phyloP scores from a whole-genome alignment of 1,140 invertebrate species.

The Anadara kagoshimensis region DNA sequence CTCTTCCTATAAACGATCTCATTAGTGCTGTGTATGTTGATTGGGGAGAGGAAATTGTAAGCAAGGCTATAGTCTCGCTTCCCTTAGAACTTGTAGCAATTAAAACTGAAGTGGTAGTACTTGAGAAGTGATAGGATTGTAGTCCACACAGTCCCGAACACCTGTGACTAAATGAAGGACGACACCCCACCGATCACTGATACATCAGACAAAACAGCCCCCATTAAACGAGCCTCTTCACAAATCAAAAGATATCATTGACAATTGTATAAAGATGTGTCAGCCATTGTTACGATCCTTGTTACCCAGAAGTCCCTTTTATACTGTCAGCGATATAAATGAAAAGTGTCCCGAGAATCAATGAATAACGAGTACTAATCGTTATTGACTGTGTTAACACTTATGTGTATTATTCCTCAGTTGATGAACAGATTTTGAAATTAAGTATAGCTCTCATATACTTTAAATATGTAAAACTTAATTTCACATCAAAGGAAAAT shows the following conservation, averaged over 20 bases:
- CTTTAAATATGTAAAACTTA: too few species aligned
- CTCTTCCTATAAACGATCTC: conserved; percentile 34
- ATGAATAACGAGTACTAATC: too few species aligned
- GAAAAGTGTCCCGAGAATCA: too few species aligned
- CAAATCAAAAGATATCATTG: conserved; percentile 42
- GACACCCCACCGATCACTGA: conserved; percentile 27
- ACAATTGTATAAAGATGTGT: conserved; percentile 33
- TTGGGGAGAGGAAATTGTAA: conserved; percentile 39
- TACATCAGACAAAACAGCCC: conserved; percentile 29
- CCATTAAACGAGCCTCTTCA: conserved; percentile 27
- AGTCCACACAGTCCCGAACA: conserved; percentile 21
- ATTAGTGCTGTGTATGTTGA: conserved; percentile 37
- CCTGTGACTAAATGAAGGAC: conserved; percentile 33
- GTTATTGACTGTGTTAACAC: too few species aligned
- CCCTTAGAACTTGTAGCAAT: conserved; percentile 46
- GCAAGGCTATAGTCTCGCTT: conserved; percentile 18
- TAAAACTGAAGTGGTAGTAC: conserved; percentile 44
- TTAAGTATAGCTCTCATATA: too few species aligned
- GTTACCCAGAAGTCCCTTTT: conserved; percentile 2
- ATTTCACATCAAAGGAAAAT: too few species aligned
- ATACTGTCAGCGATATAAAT: not conserved
- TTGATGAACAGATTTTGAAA: too few species aligned
- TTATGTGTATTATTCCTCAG: too few species aligned
- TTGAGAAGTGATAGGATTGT: conserved; percentile 41
- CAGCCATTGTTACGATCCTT: not conserved